Base-by-base conservation (phyloP, 2,797 vertebrate genomes). In the Myotis daubentonii region DNA sequence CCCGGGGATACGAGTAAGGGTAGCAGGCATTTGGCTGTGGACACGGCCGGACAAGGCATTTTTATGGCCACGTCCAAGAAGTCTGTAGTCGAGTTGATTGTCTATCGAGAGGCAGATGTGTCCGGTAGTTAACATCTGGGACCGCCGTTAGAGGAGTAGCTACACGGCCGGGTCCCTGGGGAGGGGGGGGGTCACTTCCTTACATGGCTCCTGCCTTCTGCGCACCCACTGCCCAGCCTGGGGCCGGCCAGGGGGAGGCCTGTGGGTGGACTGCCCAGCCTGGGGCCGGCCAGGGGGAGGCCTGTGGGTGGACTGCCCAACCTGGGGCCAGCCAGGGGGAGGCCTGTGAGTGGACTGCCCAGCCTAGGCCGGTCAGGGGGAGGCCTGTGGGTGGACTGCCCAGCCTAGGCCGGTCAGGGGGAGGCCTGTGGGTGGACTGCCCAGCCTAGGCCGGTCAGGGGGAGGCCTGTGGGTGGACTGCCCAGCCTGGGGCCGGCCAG, bases 41-140 rank as follows among this genome's bases (percentile, higher is more conserved):
- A 41, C 66, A 33, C 60, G 89, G 11, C 22, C 19, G 22, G 71
- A 53, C 25, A 76, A 36, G 57, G 57, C 74, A 23, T 85, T 94
- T 94, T 95, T 88, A 75, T 75, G 72, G 70, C 57, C 36, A 15
- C 25, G 49, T 94, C 13, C 66, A 47, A 41, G 74, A 75, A 90
- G 51, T 89, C 65, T 92, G 0, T 80, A 68, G 89, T 89, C 68
- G 79, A 38, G 38, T 85, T 79, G 70, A 88, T 47, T 93, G 44
- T 93, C 84, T 82, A 0, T 85, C 79, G 92, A 47, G 70, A 83
- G 47, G 53, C 71, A 60, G n/a, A 16, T 78, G 51, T 86, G 74
- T 66, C 81, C 85, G 49, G 19, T 49, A 57, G 44, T 51, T 66
- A 70, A 38, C 47, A 51, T 49, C 25, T 66, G 55, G 38, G 70